Evolutionary conservation across 1,140 invertebrate genomes (phyloP).

Genomic region (Gonioctena quinquepunctata): DNA sequence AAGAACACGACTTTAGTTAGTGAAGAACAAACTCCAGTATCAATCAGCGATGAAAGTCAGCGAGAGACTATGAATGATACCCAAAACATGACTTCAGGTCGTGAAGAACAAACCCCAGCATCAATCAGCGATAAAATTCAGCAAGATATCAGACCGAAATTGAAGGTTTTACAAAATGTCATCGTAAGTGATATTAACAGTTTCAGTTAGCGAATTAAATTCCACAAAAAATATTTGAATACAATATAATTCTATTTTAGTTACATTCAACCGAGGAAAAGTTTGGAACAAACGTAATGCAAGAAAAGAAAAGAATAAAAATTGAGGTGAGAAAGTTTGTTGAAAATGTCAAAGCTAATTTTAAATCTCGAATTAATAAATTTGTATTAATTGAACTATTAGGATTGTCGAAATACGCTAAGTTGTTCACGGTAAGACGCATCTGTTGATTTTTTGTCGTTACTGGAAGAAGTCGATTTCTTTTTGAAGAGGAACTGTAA

Average conservation of each 20-base stretch:
- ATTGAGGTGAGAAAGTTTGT: background rate
- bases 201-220: background rate
- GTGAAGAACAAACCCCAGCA: background rate
- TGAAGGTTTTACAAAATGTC: conserved; percentile 3
- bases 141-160: background rate
- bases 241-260: background rate
- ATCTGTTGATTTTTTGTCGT: background rate
- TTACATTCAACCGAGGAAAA: background rate
- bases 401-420: background rate
- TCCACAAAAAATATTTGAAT: background rate
- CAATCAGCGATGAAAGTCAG: no score
- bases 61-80: background rate
- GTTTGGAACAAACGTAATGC: background rate
- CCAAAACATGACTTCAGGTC: background rate
- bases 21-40: no score
- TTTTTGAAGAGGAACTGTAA: background rate
- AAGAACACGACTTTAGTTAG: no score
- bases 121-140: background rate
- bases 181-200: background rate
- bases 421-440: background rate
- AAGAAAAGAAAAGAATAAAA: background rate
- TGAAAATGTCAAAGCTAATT: background rate
- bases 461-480: background rate
- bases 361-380: background rate
- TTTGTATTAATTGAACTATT: background rate